phyloP scores from a whole-genome alignment of 23 tunicate species.

The Trididemnum clinides region DNA sequence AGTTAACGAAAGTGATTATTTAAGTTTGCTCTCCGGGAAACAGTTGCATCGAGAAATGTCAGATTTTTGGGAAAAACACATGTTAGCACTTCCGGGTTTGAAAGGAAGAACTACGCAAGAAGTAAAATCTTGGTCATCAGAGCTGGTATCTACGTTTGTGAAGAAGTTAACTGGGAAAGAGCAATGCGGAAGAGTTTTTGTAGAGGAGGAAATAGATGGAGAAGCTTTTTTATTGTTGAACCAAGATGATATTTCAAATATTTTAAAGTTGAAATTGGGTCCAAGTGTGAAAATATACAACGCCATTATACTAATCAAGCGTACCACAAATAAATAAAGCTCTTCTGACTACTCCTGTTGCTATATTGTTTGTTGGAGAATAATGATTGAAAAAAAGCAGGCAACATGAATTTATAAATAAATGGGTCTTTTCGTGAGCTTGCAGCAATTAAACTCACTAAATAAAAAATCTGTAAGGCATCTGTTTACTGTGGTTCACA shows the following conservation, averaged over 20 bases:
- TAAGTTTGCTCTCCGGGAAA: not conserved
- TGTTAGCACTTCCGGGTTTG: constrained; percentile 20
- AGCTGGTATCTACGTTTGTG: constrained; percentile 45
- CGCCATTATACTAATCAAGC: constrained; percentile 55
- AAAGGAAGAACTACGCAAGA: constrained; percentile 34
- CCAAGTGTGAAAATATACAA: constrained; percentile 79
- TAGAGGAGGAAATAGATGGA: constrained; percentile 70
- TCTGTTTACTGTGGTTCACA: too few relatives aligned
- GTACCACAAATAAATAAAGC: not conserved
- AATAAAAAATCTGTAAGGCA: too few relatives aligned
- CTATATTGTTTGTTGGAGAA: not conserved
- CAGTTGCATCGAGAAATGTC: not conserved
- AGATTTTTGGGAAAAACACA: constrained; percentile 11
- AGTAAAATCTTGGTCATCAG: constrained; percentile 48
- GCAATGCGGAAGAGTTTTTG: constrained; percentile 48
- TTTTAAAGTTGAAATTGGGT: constrained; percentile 69
- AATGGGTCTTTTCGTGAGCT: too few relatives aligned
- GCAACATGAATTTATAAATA: too few relatives aligned
- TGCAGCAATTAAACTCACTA: too few relatives aligned
- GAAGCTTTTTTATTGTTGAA: constrained; percentile 74
- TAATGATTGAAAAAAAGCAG: too few relatives aligned
- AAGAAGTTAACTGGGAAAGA: constrained; percentile 50
- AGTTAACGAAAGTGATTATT: not conserved
- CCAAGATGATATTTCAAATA: constrained; percentile 60
- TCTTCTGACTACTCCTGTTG: not conserved